Evolutionary conservation across 2,888 invertebrate species (phyloP).

Genomic region (Tromatobia lineatoria): DNA sequence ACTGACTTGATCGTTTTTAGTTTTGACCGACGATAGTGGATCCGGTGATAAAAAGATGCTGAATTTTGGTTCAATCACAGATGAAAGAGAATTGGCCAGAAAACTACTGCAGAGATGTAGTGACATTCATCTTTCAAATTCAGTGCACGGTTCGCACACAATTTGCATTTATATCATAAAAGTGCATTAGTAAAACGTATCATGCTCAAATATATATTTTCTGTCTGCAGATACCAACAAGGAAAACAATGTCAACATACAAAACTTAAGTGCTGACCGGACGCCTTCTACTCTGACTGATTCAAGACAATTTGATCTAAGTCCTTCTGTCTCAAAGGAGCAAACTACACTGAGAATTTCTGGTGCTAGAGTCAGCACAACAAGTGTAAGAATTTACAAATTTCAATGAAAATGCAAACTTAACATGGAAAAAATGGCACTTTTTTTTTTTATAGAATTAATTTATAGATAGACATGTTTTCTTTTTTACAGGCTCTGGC

Average conservation of each 20-base stretch:
- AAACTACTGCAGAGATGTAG: constrained; percentile 79
- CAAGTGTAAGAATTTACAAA: constrained; percentile 70
- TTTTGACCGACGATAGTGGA: constrained; percentile 73
- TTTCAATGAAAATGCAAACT: neutral
- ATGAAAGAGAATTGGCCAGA: constrained; percentile 79
- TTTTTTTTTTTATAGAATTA: no score
- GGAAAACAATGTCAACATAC: constrained; percentile 79
- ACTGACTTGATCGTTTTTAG: constrained; percentile 66
- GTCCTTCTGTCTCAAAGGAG: constrained; percentile 43
- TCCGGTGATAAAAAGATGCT: constrained; percentile 65
- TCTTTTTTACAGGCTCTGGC: no score
- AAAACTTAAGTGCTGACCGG: constrained; percentile 68
- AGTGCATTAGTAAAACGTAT: neutral
- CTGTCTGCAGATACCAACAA: constrained; percentile 75
- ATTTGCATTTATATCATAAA: neutral
- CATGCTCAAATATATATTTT: constrained; percentile 5
- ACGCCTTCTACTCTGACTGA: constrained; percentile 66
- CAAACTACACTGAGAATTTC: constrained; percentile 40
- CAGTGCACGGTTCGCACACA: constrained; percentile 25
- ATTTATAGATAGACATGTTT: no score
- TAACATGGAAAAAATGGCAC: no score
- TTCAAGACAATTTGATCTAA: constrained; percentile 50
- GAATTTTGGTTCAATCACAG: constrained; percentile 63
- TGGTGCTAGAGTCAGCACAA: constrained; percentile 63
- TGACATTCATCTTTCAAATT: constrained; percentile 49